Evolutionary conservation across 1,140 invertebrate genomes (phyloP).

Genomic region (Euwallacea fornicatus): DNA sequence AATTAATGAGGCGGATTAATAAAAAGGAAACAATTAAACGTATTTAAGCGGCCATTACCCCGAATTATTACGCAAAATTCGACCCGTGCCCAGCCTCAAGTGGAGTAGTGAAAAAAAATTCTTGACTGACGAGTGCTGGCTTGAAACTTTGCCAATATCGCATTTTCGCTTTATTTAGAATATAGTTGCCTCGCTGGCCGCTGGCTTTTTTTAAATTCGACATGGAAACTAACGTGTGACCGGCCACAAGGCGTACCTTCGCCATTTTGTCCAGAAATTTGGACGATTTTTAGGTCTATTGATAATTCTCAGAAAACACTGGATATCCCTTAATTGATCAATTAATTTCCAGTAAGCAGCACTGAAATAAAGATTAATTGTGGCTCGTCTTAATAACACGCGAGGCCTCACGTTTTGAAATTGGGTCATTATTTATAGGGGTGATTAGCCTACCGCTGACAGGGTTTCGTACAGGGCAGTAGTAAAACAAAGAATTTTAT

Average conservation of each 20-base stretch:
- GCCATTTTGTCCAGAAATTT: too few relatives aligned
- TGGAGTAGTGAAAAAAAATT: slow-evolving; percentile 35
- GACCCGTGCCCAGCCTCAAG: slow-evolving; percentile 25
- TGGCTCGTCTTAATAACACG: slow-evolving; percentile 17
- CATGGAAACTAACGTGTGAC: too few relatives aligned
- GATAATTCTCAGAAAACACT: slow-evolving; percentile 15
- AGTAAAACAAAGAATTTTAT: background rate
- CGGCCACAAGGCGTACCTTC: too few relatives aligned
- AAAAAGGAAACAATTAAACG: slow-evolving; percentile 43
- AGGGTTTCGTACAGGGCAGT: background rate
- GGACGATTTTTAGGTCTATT: too few relatives aligned
- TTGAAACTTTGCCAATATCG: slow-evolving; percentile 37
- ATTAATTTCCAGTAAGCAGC: slow-evolving; percentile 25
- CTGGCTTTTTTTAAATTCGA: slow-evolving; percentile 11
- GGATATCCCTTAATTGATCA: slow-evolving; percentile 15
- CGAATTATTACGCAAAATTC: slow-evolving; percentile 37
- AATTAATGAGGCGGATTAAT: slow-evolving; percentile 30
- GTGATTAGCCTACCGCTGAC: slow-evolving; percentile 15
- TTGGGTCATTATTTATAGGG: slow-evolving; percentile 26
- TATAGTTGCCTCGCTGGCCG: slow-evolving; percentile 2
- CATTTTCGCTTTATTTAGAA: slow-evolving; percentile 21
- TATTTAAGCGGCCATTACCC: slow-evolving; percentile 42
- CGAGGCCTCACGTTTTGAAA: slow-evolving; percentile 24
- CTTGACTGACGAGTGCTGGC: slow-evolving; percentile 20
- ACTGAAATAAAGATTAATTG: slow-evolving; percentile 19